phyloP scores from a whole-genome alignment of 2,113 vertebrate genomes.

The Ciconia maguari region DNA sequence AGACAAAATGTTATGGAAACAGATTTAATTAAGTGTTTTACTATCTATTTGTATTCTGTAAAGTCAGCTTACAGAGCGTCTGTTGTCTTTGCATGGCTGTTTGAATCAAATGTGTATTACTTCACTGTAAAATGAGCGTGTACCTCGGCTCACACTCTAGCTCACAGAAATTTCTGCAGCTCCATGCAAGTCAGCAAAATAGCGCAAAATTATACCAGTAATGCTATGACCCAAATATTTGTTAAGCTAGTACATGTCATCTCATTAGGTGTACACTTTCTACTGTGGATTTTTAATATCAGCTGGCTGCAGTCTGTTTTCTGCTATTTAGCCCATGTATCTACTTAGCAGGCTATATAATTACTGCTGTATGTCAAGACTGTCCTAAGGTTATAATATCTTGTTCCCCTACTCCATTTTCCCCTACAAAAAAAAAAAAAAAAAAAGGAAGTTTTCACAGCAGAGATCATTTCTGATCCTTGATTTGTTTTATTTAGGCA shows the following conservation, averaged over 20 bases:
- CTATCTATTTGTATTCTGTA: background rate
- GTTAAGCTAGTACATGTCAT: slow-evolving; percentile 39
- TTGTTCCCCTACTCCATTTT: background rate
- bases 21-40: background rate
- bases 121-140: slow-evolving; percentile 24
- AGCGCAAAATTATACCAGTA: background rate
- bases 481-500: slow-evolving; percentile 44
- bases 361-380: background rate
- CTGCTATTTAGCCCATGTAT: background rate
- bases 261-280: slow-evolving; percentile 20
- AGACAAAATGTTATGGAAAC: background rate
- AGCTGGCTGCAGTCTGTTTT: background rate
- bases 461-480: slow-evolving; percentile 10
- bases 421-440: background rate
- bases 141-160: background rate
- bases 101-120: slow-evolving; percentile 4
- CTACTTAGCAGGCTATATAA: background rate
- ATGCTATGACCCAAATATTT: background rate
- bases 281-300: background rate
- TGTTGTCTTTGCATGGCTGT: background rate
- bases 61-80: background rate
- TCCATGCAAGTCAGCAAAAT: background rate
- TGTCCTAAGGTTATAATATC: background rate
- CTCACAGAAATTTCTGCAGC: background rate
- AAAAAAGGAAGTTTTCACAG: background rate